Evolutionary conservation across 2,888 invertebrate genomes (phyloP).

Genomic region (Cheiracanthium punctorium): DNA sequence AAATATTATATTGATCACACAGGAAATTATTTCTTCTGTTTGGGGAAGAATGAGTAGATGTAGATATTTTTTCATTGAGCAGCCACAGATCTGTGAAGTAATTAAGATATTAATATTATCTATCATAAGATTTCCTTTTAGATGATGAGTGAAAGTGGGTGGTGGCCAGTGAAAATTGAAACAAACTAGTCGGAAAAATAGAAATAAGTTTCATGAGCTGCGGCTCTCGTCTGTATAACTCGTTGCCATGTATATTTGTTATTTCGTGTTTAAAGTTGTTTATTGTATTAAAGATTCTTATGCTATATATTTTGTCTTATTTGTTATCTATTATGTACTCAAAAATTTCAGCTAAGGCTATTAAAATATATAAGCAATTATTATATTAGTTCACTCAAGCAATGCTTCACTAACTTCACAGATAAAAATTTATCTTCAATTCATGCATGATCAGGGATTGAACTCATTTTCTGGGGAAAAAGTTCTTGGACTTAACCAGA

Average conservation of each 20-base stretch:
- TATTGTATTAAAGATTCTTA: slow-evolving; percentile 71
- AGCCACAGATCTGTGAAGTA: slow-evolving; percentile 66
- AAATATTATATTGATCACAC: slow-evolving; percentile 55
- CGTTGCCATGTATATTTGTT: slow-evolving; percentile 70
- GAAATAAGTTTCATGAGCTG: slow-evolving; percentile 63
- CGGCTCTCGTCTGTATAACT: slow-evolving; percentile 69
- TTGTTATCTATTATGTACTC: neutral
- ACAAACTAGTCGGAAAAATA: slow-evolving; percentile 69
- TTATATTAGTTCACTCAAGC: too few relatives aligned
- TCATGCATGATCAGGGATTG: too few relatives aligned
- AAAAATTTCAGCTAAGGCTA: neutral
- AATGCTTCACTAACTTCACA: too few relatives aligned
- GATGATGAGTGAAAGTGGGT: slow-evolving; percentile 49
- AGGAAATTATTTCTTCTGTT: slow-evolving; percentile 58
- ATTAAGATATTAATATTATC: slow-evolving; percentile 49
- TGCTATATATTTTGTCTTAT: slow-evolving; percentile 53
- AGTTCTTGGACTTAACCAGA: too few relatives aligned
- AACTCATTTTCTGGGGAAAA: too few relatives aligned
- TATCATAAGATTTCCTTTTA: slow-evolving; percentile 45
- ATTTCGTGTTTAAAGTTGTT: slow-evolving; percentile 69
- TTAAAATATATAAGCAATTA: neutral
- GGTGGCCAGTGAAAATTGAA: slow-evolving; percentile 66
- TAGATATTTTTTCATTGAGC: slow-evolving; percentile 66
- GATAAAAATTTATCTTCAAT: too few relatives aligned
- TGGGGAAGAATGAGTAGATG: slow-evolving; percentile 63